Evolutionary conservation across 1,140 invertebrate genomes (phyloP), one percentile per base, ranked within the genome.

Genomic region (Acromyrmex echinatior): DNA sequence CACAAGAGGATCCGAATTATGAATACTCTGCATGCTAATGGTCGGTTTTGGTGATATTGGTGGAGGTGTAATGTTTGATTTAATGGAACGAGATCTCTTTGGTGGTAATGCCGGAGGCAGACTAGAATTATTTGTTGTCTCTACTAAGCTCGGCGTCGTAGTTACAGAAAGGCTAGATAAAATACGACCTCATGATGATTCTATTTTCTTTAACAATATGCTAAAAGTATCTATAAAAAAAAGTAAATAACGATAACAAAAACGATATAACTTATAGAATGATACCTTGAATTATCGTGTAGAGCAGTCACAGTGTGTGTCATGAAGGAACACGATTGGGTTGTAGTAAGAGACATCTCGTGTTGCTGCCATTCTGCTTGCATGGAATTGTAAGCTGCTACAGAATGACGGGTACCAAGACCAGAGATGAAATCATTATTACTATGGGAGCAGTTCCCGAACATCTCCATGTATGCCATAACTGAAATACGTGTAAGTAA

Each of bases 401-500:
- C 96, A 2, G 98, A 98, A 93, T 98, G 98, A 45, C 98, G 96
- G 25, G 94, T 93, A n/a, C 95, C 95, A 53, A 95, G 92, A 70
- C 94, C 94, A 58, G 94, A 94, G 91, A 98, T 97, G 94, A 98
- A 97, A 91, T 98, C 97, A 87, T 96, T 96, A 78, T 96, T 96
- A 39, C 97, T 97, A 91, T 98, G 97, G 80, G 97, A 97, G 95
- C 98, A 98, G 93, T 98, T 98, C 1, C 98, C 98, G 93, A 99
- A 98, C 97, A 99, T 98, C 95, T 99, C 98, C 98, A 99, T 99
- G 95, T 99, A 99, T 65, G 98, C 98, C 97, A 98, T 98, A 91
- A 99, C 98, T 99, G 96, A 84, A 96, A 96, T 88, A 86, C 45
- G 45, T 86, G 62, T 2, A 86, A 91, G 58, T 66, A 35, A 60